phyloP scores from a whole-genome alignment of 2,797 vertebrate genomes.

The Pitangus sulphuratus region DNA sequence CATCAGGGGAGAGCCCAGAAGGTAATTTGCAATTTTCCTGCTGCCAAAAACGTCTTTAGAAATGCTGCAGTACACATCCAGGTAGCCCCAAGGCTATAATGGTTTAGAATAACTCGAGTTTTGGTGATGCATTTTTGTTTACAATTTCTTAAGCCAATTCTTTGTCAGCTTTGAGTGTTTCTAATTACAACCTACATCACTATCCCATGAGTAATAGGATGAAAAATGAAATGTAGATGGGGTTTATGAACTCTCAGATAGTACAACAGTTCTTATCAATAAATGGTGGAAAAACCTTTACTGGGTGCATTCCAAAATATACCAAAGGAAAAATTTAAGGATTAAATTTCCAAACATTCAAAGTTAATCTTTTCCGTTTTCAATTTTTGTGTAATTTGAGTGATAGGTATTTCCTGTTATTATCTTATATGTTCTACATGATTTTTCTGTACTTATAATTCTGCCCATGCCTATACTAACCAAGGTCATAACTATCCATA shows the following conservation, averaged over 20 bases:
- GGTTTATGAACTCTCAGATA: background rate
- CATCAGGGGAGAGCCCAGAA: background rate
- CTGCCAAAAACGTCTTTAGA: background rate
- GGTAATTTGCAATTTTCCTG: background rate
- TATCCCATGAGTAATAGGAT: background rate
- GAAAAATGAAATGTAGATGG: background rate
- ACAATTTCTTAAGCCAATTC: background rate
- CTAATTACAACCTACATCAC: background rate
- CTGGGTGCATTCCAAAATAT: background rate
- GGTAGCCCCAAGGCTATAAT: background rate
- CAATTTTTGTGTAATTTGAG: background rate
- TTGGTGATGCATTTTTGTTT: background rate
- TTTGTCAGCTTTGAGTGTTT: background rate
- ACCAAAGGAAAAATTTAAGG: background rate
- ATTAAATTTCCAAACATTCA: background rate
- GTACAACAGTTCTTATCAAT: background rate
- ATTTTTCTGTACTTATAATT: background rate
- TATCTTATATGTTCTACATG: background rate
- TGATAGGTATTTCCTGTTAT: background rate
- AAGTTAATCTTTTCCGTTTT: background rate
- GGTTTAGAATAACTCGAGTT: background rate
- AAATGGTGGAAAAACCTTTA: background rate
- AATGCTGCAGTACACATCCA: background rate
- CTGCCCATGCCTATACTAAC: background rate
- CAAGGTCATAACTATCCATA: background rate